phyloP scores from a whole-genome alignment of 1,140 invertebrate species.

The Bombus picipes region DNA sequence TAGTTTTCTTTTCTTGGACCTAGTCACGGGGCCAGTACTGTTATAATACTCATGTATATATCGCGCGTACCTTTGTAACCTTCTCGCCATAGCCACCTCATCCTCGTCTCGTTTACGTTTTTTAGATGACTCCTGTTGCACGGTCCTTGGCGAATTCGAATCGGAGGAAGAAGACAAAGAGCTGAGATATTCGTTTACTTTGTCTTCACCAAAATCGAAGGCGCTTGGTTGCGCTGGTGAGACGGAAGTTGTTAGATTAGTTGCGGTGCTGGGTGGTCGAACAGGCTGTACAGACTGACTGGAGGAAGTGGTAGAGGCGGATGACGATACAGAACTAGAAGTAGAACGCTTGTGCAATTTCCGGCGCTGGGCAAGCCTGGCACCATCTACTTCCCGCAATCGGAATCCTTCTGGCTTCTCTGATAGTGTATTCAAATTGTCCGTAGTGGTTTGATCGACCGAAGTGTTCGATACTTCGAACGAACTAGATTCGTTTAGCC shows the following conservation, averaged over 20 bases:
- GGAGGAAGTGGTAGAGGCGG: conserved; percentile 77
- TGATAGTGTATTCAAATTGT: neutral
- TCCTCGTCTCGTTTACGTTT: conserved; percentile 53
- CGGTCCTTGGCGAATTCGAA: conserved; percentile 71
- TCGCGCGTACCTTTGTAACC: neutral
- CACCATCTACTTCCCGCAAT: conserved; percentile 85
- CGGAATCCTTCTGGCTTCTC: conserved; percentile 84
- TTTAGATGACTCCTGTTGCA: conserved; percentile 12
- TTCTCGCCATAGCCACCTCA: conserved; percentile 1
- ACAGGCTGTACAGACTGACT: conserved; percentile 65
- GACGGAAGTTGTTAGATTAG: conserved; percentile 58
- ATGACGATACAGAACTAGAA: conserved; percentile 81
- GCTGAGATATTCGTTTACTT: conserved; percentile 83
- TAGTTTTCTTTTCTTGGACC: conserved; percentile 74
- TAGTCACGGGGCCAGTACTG: conserved; percentile 70
- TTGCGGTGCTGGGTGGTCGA: conserved; percentile 62
- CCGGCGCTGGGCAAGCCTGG: conserved; percentile 88
- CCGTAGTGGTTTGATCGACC: neutral
- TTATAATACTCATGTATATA: neutral
- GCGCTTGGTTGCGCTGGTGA: conserved; percentile 73
- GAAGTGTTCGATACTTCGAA: neutral
- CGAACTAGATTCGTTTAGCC: conserved; percentile 83
- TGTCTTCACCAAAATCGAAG: conserved; percentile 84
- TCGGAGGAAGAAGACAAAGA: conserved; percentile 81
- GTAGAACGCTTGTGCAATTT: conserved; percentile 86